Percentiles rank a stretch among this genome's conserved stretches.
Conservation (phyloP, 2,797 vertebrate species). For the Cheirogaleus major region DNA sequence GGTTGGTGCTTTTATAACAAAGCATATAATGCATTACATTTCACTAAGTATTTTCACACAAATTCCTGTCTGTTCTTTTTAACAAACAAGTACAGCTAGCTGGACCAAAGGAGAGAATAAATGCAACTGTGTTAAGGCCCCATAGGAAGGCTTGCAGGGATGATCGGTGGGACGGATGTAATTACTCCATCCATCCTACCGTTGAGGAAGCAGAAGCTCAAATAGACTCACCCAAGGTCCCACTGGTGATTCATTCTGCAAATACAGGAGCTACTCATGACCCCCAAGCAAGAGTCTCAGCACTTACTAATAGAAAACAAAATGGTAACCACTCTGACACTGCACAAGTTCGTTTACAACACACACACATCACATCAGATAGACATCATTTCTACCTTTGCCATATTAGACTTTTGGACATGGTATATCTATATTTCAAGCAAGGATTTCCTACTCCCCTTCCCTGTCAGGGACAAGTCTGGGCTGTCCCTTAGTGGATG, state of each 20-base stretch:
- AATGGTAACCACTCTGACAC: background rate
- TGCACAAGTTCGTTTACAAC: background rate
- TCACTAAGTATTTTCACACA: constrained; percentile 20
- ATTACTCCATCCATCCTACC: background rate
- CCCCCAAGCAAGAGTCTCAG: background rate
- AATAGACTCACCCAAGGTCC: background rate
- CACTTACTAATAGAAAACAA: background rate
- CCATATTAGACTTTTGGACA: background rate
- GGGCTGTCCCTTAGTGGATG: background rate
- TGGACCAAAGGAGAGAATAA: background rate
- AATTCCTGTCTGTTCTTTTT: constrained; percentile 5
- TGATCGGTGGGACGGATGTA: background rate
- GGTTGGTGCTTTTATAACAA: background rate
- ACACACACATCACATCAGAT: background rate
- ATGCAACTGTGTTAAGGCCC: background rate
- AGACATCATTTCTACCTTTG: background rate
- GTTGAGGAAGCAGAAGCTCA: background rate
- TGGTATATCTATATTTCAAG: background rate
- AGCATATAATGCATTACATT: background rate
- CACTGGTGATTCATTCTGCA: background rate
- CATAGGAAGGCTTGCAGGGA: background rate
- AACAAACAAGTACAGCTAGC: background rate
- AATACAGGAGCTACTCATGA: background rate
- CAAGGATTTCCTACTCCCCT: background rate
- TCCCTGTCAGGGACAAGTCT: background rate